These are phyloP conservation scores for Bruchidius siliquastri DNA, from an alignment of 2,888 invertebrate species.

Conservation along the genomic window DNA sequence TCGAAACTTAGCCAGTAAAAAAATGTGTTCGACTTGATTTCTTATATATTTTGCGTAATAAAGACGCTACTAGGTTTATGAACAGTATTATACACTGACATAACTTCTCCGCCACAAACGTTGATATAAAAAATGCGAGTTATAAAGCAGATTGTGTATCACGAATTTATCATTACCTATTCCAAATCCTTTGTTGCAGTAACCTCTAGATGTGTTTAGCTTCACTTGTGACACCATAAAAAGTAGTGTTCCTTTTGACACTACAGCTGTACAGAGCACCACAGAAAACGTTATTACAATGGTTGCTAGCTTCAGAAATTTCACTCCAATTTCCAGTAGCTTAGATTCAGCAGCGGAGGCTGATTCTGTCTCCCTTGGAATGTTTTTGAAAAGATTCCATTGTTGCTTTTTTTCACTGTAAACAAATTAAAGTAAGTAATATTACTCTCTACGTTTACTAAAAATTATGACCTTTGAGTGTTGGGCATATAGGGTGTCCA, in stretches of 20 bases:
- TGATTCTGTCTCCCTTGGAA: slow-evolving; percentile 62
- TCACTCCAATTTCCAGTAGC: slow-evolving; percentile 59
- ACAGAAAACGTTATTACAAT: slow-evolving; percentile 63
- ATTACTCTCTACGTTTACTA: background rate
- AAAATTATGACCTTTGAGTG: too few relatives aligned
- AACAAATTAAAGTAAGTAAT: background rate
- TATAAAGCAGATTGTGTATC: too few relatives aligned
- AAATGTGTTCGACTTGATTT: too few relatives aligned
- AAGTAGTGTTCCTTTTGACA: slow-evolving; percentile 69
- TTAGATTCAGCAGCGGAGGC: slow-evolving; percentile 63
- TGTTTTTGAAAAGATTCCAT: slow-evolving; percentile 78
- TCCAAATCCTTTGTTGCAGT: slow-evolving; percentile 55
- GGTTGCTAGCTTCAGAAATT: slow-evolving; percentile 62
- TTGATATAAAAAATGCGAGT: too few relatives aligned
- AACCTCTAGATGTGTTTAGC: slow-evolving; percentile 51
- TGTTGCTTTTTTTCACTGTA: slow-evolving; percentile 24
- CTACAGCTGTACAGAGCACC: slow-evolving; percentile 62
- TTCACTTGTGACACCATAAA: slow-evolving; percentile 70
- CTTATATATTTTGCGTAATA: too few relatives aligned
- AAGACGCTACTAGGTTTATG: too few relatives aligned
- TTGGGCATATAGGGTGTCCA: too few relatives aligned
- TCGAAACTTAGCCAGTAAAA: too few relatives aligned
- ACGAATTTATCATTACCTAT: slow-evolving; percentile 47
- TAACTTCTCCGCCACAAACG: too few relatives aligned
- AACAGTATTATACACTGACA: too few relatives aligned